A percentile compares a stretch with the other conserved stretches of the same genome.
Conservation (phyloP, 2,797 vertebrate species). For the Spinus olivaceus region DNA sequence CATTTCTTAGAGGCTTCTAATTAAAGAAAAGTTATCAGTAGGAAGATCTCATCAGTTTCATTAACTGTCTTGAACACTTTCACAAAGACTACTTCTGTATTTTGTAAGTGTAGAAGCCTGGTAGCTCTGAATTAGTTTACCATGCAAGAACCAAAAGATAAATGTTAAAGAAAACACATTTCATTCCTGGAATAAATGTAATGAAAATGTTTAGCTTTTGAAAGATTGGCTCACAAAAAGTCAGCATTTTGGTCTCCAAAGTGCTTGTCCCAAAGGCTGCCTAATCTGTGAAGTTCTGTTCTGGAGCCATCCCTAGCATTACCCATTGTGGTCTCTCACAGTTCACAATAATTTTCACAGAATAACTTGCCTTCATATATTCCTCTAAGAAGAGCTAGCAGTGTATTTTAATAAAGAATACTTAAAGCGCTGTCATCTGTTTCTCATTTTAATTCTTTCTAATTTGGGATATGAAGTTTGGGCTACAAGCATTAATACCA, state of each 20-base stretch:
- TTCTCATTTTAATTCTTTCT: constrained; percentile 33
- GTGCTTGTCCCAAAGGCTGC: not conserved
- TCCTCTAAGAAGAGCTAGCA: not conserved
- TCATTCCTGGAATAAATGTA: not conserved
- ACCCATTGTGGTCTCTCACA: not conserved
- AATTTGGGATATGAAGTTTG: not conserved
- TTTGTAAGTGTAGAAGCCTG: not conserved
- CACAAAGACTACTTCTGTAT: not conserved
- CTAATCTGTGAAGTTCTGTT: not conserved
- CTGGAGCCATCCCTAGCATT: not conserved
- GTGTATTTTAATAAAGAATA: not conserved
- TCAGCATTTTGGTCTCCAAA: not conserved
- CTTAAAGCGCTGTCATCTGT: constrained; percentile 3
- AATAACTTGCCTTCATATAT: not conserved
- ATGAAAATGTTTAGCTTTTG: not conserved
- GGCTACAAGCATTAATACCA: not conserved
- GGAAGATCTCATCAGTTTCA: not conserved
- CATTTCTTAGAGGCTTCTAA: not conserved
- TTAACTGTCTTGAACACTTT: not conserved
- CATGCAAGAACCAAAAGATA: not conserved
- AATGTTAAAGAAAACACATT: not conserved
- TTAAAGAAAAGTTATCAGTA: not conserved
- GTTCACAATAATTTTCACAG: not conserved
- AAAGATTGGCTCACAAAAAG: not conserved
- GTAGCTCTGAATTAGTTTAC: not conserved